phyloP scores from a whole-genome alignment of 2,888 invertebrate genomes.

The Cactoblastis cactorum region DNA sequence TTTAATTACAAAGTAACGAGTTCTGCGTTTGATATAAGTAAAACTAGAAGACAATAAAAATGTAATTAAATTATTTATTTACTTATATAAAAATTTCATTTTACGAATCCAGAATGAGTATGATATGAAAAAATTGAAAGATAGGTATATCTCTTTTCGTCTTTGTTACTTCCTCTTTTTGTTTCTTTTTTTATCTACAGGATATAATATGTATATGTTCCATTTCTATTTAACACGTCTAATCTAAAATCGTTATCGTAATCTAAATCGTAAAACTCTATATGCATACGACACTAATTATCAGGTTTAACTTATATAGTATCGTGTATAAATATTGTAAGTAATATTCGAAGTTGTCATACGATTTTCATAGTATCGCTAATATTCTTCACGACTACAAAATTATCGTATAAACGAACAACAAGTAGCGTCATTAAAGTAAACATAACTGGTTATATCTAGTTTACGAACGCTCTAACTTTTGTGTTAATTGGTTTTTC shows the following conservation, averaged over 20 bases:
- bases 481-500: slow-evolving; percentile 13
- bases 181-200: not conserved
- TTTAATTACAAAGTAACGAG: no score
- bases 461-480: slow-evolving; percentile 5
- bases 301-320: not conserved
- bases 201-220: no score
- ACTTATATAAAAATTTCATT: no score
- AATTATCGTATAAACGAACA: slow-evolving; percentile 17
- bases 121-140: no score
- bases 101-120: no score
- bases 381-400: slow-evolving; percentile 11
- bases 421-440: not conserved
- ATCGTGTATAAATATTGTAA: slow-evolving; percentile 6
- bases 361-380: slow-evolving; percentile 2
- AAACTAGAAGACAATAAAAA: no score
- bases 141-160: not conserved
- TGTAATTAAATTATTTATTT: no score
- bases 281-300: not conserved
- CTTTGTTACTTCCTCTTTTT: not conserved
- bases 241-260: not conserved
- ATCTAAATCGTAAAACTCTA: not conserved
- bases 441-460: slow-evolving; percentile 17
- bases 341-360: not conserved
- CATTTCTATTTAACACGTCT: not conserved
- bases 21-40: no score